Conservation (phyloP, 2,888 invertebrate species). For the Eupithecia exiguata region DNA sequence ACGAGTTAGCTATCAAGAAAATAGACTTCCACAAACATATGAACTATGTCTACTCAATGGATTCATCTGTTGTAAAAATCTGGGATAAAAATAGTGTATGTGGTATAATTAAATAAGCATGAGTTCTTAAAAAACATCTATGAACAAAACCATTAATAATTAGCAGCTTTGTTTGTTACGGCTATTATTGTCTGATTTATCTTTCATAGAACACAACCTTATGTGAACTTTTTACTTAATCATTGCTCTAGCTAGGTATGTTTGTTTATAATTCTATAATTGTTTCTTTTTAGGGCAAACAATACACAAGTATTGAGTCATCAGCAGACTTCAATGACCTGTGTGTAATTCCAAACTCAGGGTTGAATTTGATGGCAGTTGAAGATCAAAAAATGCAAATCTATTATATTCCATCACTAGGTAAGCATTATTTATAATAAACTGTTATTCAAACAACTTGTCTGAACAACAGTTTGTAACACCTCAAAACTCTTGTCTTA, state of each 20-base stretch:
- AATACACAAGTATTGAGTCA: conserved; percentile 96
- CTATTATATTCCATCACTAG: conserved; percentile 95
- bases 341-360: conserved; percentile 94
- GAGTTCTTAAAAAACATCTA: neutral
- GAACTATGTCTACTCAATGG: conserved; percentile 94
- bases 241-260: neutral
- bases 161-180: no score
- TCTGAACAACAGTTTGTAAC: no score
- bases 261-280: neutral
- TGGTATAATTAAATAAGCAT: conserved; percentile 26
- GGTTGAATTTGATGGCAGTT: conserved; percentile 96
- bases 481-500: no score
- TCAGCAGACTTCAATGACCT: conserved; percentile 94
- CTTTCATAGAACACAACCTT: neutral
- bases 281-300: conserved; percentile 88
- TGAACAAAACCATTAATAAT: neutral
- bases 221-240: neutral
- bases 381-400: conserved; percentile 97
- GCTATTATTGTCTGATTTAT: neutral
- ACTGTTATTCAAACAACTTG: neutral
- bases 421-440: conserved; percentile 48
- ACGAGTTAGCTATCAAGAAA: conserved; percentile 94
- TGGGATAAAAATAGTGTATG: conserved; percentile 94
- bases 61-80: conserved; percentile 93
- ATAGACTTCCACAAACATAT: conserved; percentile 92